phyloP scores from a whole-genome alignment of 2,888 invertebrate genomes.

The Iselma pallidipennis region DNA sequence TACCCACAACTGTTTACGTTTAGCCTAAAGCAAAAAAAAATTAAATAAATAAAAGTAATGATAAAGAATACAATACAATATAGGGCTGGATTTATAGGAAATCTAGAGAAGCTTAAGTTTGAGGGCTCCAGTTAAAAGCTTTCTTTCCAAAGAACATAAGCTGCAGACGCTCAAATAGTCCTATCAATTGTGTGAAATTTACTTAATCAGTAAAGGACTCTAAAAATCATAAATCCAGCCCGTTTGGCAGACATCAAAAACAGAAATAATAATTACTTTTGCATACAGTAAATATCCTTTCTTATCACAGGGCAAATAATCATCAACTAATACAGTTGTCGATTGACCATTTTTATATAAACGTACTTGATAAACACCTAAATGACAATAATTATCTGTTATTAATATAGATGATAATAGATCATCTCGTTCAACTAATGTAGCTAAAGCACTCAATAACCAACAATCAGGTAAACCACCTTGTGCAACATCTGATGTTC shows the following conservation, averaged over 20 bases:
- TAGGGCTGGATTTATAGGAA: slow-evolving; percentile 4
- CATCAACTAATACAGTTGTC: slow-evolving; percentile 95
- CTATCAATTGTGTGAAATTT: too few species aligned
- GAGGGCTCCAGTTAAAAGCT: not conserved
- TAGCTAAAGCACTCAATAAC: slow-evolving; percentile 94
- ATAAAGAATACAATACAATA: slow-evolving; percentile 4
- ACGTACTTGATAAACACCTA: slow-evolving; percentile 87
- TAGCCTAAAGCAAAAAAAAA: too few species aligned
- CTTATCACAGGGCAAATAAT: slow-evolving; percentile 93
- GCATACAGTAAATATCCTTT: slow-evolving; percentile 92
- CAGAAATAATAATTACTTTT: slow-evolving; percentile 63
- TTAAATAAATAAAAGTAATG: too few species aligned
- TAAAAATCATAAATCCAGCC: too few species aligned
- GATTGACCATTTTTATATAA: slow-evolving; percentile 97
- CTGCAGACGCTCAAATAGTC: too few species aligned
- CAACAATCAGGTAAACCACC: slow-evolving; percentile 97
- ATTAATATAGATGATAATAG: slow-evolving; percentile 91
- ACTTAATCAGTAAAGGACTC: too few species aligned
- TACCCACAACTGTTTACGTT: slow-evolving; percentile 96
- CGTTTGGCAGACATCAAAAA: too few species aligned
- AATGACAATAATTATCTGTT: slow-evolving; percentile 77
- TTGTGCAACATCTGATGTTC: slow-evolving; percentile 95
- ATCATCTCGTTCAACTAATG: slow-evolving; percentile 93
- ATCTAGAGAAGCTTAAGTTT: too few species aligned
- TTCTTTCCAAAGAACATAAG: too few species aligned